These are phyloP conservation scores for Malacosoma neustria DNA, from an alignment of 2,888 invertebrate genomes.

Conservation along the genomic window DNA sequence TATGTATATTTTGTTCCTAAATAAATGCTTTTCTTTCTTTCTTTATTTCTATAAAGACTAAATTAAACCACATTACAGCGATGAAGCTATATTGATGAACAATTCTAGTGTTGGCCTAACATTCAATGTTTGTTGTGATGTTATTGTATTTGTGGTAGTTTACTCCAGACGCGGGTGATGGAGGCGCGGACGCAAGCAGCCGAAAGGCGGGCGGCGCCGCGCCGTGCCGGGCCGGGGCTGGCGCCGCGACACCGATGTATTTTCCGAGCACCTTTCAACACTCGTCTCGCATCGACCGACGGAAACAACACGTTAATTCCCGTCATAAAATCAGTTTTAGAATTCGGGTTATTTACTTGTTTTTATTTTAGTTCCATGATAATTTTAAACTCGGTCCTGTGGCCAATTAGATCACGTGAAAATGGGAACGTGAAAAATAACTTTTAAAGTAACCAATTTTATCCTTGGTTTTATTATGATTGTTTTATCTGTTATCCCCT, in stretches of 20 bases:
- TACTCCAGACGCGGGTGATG: neutral
- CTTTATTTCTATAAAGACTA: too few species aligned
- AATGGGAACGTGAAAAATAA: conserved; percentile 28
- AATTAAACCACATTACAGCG: too few species aligned
- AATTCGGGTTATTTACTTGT: conserved; percentile 74
- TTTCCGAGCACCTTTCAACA: conserved; percentile 71
- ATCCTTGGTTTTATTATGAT: neutral
- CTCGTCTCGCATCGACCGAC: conserved; percentile 70
- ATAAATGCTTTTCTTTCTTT: too few species aligned
- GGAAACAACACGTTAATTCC: conserved; percentile 75
- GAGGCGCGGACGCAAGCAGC: neutral
- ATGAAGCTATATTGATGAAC: too few species aligned
- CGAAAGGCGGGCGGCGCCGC: conserved; percentile 17
- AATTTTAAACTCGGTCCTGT: conserved; percentile 64
- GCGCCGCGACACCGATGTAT: conserved; percentile 48
- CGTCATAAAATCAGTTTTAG: conserved; percentile 75
- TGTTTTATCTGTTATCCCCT: neutral
- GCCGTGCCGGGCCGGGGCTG: conserved; percentile 15
- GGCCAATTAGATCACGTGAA: conserved; percentile 68
- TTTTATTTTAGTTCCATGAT: conserved; percentile 71
- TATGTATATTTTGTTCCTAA: too few species aligned
- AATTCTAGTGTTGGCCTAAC: too few species aligned
- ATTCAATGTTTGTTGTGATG: too few species aligned
- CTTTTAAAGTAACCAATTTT: conserved; percentile 2
- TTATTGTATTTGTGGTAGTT: neutral